Evolutionary conservation across 2,888 invertebrate species (phyloP), one percentile per base, ranked within the genome.

Genomic region (Imbricaverruca yamaguchii): DNA sequence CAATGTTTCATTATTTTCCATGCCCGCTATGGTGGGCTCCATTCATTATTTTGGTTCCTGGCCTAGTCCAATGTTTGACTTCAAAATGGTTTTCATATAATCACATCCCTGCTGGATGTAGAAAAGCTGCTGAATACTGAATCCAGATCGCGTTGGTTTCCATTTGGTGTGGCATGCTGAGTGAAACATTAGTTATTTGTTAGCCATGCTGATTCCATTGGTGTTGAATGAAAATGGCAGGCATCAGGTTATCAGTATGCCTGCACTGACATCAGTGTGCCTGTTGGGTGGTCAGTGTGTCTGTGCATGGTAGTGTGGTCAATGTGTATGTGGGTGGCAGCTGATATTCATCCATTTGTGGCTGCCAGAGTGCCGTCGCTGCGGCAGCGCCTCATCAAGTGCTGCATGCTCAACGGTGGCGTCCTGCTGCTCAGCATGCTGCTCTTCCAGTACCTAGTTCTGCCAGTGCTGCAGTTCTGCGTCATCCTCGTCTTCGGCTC

Each of bases 321-420:
- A 8, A 8, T 3, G 9, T n/a, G 9, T 23, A 2, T 8, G 12
- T 25, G 25, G 0, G 39, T 39, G 39, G 4, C 39, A 39, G 39
- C 39, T 4, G 39, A 39, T 39, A 4, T 4, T 39, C 39, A 4
- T 39, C 39, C 39, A 4, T 39, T 4, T 39, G 39, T 39, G 39
- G 59, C 77, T 56, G 82, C 83, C 84, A 96, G 95, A 85, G 92
- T 94, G 88, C 93, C 94, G 81, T 93, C 93, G 89, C 92, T 96
- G 85, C 90, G 93, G 85, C 93, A 92, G 86, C 90, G 95, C 86
- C 92, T 95, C 59, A 87, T 94, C 83, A 93, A 95, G 86, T 95
- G 95, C 87, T 94, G 94, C 86, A 90, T 92, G 80, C 89, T 96
- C 59, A 96, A 97, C 86, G 96, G 96, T 23, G 93, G 94, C 81